Conservation (phyloP, 2,113 vertebrate genomes). For the Elephantulus edwardii region DNA sequence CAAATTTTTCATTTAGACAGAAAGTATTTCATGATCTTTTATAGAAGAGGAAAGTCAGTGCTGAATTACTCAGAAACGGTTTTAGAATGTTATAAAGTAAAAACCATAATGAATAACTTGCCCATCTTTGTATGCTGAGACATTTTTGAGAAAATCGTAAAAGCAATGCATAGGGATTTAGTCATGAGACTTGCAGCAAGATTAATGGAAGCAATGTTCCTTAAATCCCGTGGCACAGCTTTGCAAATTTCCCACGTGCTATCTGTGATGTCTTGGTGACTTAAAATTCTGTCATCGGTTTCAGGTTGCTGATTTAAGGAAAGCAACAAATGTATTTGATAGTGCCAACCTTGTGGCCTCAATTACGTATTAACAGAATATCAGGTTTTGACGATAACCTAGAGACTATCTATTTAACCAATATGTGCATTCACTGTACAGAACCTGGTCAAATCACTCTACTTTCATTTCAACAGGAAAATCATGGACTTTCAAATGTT, state of each 20-base stretch:
- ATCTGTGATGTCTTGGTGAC: conserved; percentile 50
- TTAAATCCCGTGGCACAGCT: conserved; percentile 38
- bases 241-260: conserved; percentile 51
- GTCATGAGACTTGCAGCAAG: conserved; percentile 44
- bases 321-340: conserved; percentile 3
- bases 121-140: conserved; percentile 53
- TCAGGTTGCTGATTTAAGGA: conserved; percentile 58
- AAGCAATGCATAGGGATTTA: conserved; percentile 55
- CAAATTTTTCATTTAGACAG: conserved; percentile 62
- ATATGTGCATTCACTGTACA: conserved; percentile 27
- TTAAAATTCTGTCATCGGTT: conserved; percentile 60
- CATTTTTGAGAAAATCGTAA: conserved; percentile 66
- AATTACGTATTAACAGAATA: conserved; percentile 56
- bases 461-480: conserved; percentile 11
- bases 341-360: conserved; percentile 44
- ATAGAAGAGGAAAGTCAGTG: conserved; percentile 40
- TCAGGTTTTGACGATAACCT: conserved; percentile 52
- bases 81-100: conserved; percentile 57
- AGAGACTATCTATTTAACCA: conserved; percentile 1
- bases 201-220: conserved; percentile 57
- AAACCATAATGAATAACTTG: conserved; percentile 60
- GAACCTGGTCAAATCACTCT: background rate
- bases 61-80: conserved; percentile 67
- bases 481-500: background rate
- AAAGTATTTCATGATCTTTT: conserved; percentile 69